Evolutionary conservation across 53 echinoderm and acorn worm genomes (phyloP).

Genomic region (Paelopatides confundens): DNA sequence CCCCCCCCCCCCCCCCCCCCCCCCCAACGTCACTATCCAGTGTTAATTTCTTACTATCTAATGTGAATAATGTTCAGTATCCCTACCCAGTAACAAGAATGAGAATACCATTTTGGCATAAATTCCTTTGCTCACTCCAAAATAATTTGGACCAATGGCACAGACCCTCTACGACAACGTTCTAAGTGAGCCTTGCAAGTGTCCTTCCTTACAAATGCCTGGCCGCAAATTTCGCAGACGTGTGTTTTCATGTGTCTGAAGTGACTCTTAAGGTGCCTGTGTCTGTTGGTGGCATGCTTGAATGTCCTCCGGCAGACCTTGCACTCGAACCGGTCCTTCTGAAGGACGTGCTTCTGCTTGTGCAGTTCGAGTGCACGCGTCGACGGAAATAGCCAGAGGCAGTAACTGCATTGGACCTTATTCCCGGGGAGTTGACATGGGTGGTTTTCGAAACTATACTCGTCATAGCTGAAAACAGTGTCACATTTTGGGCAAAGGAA

Average conservation of each 20-base stretch:
- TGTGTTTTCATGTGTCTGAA: constrained; percentile 15
- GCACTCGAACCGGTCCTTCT: constrained; percentile 21
- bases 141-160: neutral
- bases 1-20: no score
- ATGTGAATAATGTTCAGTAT: no score
- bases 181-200: neutral
- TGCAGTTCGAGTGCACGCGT: neutral
- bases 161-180: neutral
- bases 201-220: constrained; percentile 20
- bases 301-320: constrained; percentile 12
- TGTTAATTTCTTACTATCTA: no score
- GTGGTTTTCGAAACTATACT: constrained; percentile 21
- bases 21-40: no score
- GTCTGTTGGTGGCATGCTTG: constrained; percentile 15
- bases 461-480: constrained; percentile 5
- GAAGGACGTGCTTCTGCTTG: neutral
- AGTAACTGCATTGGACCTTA: constrained; percentile 26
- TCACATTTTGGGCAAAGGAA: constrained; percentile 31
- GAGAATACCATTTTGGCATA: no score
- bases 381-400: neutral
- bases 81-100: no score
- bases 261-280: constrained; percentile 23
- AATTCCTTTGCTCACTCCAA: neutral
- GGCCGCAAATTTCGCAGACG: neutral
- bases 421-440: constrained; percentile 8